A percentile compares a stretch with the other conserved stretches of the same genome.
Evolutionary conservation across 2,797 vertebrate genomes (phyloP).

Genomic region (Lycodopsis pacificus): DNA sequence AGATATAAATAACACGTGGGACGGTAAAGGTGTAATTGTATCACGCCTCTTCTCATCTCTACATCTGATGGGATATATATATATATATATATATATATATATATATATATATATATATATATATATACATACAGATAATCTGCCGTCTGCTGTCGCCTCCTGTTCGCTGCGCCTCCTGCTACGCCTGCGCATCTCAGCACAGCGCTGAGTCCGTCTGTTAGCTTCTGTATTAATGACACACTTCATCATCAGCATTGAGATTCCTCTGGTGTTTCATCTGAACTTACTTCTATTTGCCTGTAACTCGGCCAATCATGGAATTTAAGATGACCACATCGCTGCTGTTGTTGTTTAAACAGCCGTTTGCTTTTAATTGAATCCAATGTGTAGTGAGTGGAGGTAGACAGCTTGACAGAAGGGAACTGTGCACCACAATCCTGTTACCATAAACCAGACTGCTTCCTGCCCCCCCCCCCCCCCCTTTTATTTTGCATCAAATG

Average conservation of each 20-base stretch:
- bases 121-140: not conserved
- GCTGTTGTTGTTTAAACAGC: not conserved
- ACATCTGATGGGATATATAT: not conserved
- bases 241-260: not conserved
- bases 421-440: not conserved
- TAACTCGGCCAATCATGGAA: not conserved
- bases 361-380: not conserved
- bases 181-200: not conserved
- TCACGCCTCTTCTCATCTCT: not conserved
- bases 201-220: not conserved
- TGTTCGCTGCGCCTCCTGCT: not conserved
- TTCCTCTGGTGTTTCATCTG: not conserved
- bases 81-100: too few species aligned
- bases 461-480: not conserved
- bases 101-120: too few species aligned
- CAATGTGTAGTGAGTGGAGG: not conserved
- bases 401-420: not conserved
- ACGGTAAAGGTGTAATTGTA: not conserved
- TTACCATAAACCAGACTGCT: conserved; percentile 38
- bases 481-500: conserved; percentile 14
- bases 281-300: not conserved
- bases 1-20: not conserved
- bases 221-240: not conserved
- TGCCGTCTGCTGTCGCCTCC: not conserved
- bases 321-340: not conserved